Percentiles rank a stretch among this genome's conserved stretches.
phyloP scores from a whole-genome alignment of 2,888 invertebrate genomes.

The Thymelicus acteon region DNA sequence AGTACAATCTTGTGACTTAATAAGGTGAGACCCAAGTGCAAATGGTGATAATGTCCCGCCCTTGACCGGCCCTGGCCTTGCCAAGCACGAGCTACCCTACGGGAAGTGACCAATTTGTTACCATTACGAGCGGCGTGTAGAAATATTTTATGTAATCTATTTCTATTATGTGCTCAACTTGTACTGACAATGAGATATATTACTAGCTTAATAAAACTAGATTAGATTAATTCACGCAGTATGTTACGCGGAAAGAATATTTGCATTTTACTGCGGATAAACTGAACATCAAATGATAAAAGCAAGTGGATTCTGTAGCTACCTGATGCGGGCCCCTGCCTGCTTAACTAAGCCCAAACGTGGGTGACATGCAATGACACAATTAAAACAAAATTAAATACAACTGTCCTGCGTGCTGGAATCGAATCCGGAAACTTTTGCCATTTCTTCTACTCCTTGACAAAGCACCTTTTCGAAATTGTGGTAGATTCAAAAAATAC shows the following conservation, averaged over 20 bases:
- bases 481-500: too few relatives aligned
- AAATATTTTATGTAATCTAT: slow-evolving; percentile 24
- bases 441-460: too few relatives aligned
- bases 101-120: slow-evolving; percentile 44
- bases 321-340: too few relatives aligned
- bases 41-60: slow-evolving; percentile 18
- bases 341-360: too few relatives aligned
- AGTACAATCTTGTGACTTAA: slow-evolving; percentile 4
- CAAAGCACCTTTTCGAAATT: too few relatives aligned
- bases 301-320: neutral
- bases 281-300: too few relatives aligned
- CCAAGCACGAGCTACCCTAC: slow-evolving; percentile 40
- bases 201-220: neutral
- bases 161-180: slow-evolving; percentile 2
- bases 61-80: slow-evolving; percentile 36
- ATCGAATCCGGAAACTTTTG: too few relatives aligned
- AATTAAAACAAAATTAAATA: too few relatives aligned
- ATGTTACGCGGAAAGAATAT: neutral
- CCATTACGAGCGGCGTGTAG: slow-evolving; percentile 33
- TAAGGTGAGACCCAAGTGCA: slow-evolving; percentile 7
- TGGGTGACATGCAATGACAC: too few relatives aligned
- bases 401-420: too few relatives aligned
- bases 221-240: slow-evolving; percentile 2
- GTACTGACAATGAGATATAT: neutral
- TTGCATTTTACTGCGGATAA: neutral